phyloP scores from a whole-genome alignment of 2,797 vertebrate genomes.

The Malurus splendens region DNA sequence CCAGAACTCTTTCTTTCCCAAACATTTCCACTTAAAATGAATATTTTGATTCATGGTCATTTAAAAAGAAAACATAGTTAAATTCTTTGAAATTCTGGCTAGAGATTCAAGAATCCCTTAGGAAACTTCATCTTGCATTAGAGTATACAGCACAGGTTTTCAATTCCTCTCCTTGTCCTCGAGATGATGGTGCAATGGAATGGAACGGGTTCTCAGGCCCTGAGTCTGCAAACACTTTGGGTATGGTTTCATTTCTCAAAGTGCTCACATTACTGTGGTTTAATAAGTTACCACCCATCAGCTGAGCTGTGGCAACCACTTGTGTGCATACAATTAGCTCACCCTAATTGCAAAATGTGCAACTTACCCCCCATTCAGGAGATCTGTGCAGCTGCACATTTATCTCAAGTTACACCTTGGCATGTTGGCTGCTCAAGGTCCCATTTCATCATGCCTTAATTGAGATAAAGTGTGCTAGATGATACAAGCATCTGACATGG shows the following conservation, averaged over 20 bases:
- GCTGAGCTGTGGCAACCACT: slow-evolving; percentile 17
- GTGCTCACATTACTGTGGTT: slow-evolving; percentile 34
- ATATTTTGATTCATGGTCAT: slow-evolving; percentile 42
- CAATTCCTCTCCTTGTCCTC: background rate
- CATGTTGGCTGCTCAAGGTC: background rate
- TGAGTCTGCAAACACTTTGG: slow-evolving; percentile 16
- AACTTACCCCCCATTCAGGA: background rate
- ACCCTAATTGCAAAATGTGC: slow-evolving; percentile 19
- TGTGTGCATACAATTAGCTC: slow-evolving; percentile 9
- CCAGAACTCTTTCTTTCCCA: slow-evolving; percentile 35
- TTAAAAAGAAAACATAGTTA: slow-evolving; percentile 58
- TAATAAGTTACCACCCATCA: slow-evolving; percentile 30
- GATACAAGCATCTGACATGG: fast-evolving
- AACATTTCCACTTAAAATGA: slow-evolving; percentile 39
- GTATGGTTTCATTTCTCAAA: slow-evolving; percentile 18
- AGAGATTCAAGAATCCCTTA: slow-evolving; percentile 37
- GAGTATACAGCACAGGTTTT: background rate
- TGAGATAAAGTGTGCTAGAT: background rate
- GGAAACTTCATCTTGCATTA: slow-evolving; percentile 2
- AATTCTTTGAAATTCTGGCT: slow-evolving; percentile 51
- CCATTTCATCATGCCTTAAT: background rate
- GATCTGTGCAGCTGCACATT: background rate
- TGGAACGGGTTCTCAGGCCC: background rate
- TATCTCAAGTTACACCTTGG: slow-evolving; percentile 5
- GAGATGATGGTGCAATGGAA: background rate